Conservation (phyloP, 1,140 invertebrate genomes). For the Watersipora subatra region DNA sequence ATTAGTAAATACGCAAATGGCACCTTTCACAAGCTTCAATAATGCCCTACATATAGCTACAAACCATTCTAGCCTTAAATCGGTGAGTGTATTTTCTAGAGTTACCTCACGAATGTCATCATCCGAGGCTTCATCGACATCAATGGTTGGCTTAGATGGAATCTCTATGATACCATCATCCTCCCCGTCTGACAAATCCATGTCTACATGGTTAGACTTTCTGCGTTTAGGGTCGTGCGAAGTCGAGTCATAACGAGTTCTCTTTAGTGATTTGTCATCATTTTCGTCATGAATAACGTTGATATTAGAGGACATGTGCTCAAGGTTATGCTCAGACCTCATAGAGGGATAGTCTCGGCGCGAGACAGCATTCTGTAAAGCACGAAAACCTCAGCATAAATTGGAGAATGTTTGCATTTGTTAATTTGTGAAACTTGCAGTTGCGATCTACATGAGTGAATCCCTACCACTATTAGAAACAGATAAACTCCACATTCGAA, state of each 20-base stretch:
- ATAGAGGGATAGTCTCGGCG: neutral
- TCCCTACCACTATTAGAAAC: no score
- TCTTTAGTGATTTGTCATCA: neutral
- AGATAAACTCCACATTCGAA: no score
- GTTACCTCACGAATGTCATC: neutral
- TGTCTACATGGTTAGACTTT: neutral
- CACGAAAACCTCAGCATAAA: neutral
- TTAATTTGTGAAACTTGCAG: no score
- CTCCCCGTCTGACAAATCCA: neutral
- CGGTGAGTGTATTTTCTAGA: no score
- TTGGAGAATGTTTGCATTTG: no score
- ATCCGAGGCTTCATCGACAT: neutral
- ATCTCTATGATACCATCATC: neutral
- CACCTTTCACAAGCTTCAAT: no score
- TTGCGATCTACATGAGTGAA: no score
- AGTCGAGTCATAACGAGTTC: neutral
- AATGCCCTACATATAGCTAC: no score
- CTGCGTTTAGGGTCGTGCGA: neutral
- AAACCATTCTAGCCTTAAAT: no score
- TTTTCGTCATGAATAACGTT: neutral
- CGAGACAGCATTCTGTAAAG: neutral
- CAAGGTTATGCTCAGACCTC: neutral
- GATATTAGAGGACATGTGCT: neutral
- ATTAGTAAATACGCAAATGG: no score
- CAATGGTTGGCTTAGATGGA: neutral